Conservation (phyloP, 2,888 invertebrate genomes). For the Lagria hirta region DNA sequence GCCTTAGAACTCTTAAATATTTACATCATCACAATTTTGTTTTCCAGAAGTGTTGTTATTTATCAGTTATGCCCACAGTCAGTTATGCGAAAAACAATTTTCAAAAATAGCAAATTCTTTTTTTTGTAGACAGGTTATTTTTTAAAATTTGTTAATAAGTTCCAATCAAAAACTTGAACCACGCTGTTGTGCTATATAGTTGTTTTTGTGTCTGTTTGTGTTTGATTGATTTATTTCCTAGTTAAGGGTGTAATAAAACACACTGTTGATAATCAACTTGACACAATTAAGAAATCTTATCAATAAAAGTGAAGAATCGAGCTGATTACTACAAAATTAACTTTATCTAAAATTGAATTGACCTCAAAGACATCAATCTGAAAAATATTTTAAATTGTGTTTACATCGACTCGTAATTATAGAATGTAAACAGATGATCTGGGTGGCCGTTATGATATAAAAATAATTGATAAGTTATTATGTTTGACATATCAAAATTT, state of each 20-base stretch:
- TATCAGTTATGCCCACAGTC: too few species aligned
- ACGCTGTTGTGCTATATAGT: too few species aligned
- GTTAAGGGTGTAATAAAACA: constrained; percentile 3
- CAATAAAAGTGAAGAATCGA: constrained; percentile 14
- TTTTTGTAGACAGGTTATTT: too few species aligned
- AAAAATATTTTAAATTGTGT: constrained; percentile 22
- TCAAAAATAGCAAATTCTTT: too few species aligned
- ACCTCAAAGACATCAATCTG: constrained; percentile 12
- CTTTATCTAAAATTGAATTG: constrained; percentile 24
- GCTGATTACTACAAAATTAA: constrained; percentile 19
- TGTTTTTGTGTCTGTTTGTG: too few species aligned
- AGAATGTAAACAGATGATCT: constrained; percentile 19
- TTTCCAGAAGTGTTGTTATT: too few species aligned
- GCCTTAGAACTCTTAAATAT: too few species aligned
- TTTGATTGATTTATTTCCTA: too few species aligned
- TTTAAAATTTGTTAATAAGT: too few species aligned
- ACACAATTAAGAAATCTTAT: constrained; percentile 19
- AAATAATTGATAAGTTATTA: constrained; percentile 3
- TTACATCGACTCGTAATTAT: constrained; percentile 16
- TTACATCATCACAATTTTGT: too few species aligned
- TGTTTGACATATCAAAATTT: constrained; percentile 3
- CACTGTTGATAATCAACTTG: constrained; percentile 1
- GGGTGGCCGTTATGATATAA: constrained; percentile 20
- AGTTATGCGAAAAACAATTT: too few species aligned
- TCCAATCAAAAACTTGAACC: too few species aligned